Evolutionary conservation across 2,888 invertebrate species (phyloP), one percentile per base, ranked within the genome.

Genomic region (Adineta ricciae): DNA sequence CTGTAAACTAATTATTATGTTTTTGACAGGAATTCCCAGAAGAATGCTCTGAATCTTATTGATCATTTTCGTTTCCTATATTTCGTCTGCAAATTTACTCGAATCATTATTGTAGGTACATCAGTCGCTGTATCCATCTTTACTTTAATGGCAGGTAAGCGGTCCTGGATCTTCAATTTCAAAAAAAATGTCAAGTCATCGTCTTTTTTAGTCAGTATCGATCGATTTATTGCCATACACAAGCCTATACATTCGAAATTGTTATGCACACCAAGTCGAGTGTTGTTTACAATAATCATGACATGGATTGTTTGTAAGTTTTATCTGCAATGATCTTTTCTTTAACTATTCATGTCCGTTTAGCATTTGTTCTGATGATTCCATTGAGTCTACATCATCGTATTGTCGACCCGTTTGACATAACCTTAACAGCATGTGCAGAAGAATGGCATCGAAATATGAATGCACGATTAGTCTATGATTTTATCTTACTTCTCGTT

Each of bases 161-260:
- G 16, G 2, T 32, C 32, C 5, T 46, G 11, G 46, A 46, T 46
- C 11, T 46, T 46, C 5, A 46, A 46, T 46, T 46, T 11, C 11
- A 46, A 46, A 8, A 8, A 46, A 46, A 46, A 46, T n/a, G n/a
- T n/a, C n/a, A n/a, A n/a, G n/a, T n/a, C n/a, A n/a, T n/a, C 46
- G 11, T 46, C 46, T 46, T 8, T 46, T 46, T 64, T 49, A 19
- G 78, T 85, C 8, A 85, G 85, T n/a, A 83, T 85, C 32, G 85
- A 85, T 32, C 49, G 85, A 9, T 85, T 83, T 73, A 72, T 78
- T 46, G 83, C 83, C 24, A 85, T 85, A 32, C 83, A 85, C 49
- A 85, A 85, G 49, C 85, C 85, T 24, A 83, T 85, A 27, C 52
- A 85, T 32, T 83, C 85, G 21, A 83, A 83, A 38, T 85, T 83